phyloP scores from a whole-genome alignment of 1,140 invertebrate genomes.

The Schlechtendalia chinensis region DNA sequence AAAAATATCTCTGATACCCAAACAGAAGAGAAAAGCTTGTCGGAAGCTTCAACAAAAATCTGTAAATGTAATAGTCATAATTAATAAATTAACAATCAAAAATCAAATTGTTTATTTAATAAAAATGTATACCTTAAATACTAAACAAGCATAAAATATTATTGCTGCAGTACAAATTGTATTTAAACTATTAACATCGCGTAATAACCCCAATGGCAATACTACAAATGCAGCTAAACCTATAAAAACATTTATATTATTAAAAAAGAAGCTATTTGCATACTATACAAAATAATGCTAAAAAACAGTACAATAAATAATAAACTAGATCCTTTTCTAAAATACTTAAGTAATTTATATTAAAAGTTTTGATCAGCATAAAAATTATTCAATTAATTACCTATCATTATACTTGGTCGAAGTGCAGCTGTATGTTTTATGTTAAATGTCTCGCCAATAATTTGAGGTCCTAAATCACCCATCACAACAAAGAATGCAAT shows the following conservation, averaged over 20 bases:
- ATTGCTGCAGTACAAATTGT: constrained; percentile 86
- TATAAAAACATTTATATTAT: constrained; percentile 45
- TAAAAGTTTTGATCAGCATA: background rate
- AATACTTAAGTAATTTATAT: background rate
- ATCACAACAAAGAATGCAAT: constrained; percentile 98
- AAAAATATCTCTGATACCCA: constrained; percentile 75
- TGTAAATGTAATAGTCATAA: constrained; percentile 54
- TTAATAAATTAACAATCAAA: background rate
- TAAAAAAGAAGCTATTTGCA: background rate
- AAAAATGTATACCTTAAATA: constrained; percentile 71
- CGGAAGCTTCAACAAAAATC: constrained; percentile 73
- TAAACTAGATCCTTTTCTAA: background rate
- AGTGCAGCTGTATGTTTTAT: constrained; percentile 71
- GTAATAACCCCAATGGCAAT: constrained; percentile 83
- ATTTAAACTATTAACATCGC: constrained; percentile 86
- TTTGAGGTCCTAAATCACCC: constrained; percentile 89
- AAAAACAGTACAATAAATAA: background rate
- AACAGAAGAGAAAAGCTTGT: constrained; percentile 69
- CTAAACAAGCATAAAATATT: constrained; percentile 84
- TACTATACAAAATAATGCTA: background rate
- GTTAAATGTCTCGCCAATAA: constrained; percentile 77
- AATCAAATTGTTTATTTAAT: background rate
- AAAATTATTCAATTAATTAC: constrained; percentile 52
- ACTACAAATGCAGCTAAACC: constrained; percentile 79
- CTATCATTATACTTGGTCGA: constrained; percentile 61